Evolutionary conservation across 2,888 invertebrate species (phyloP), one percentile per base, ranked within the genome.

Genomic region (Clunio marinus): DNA sequence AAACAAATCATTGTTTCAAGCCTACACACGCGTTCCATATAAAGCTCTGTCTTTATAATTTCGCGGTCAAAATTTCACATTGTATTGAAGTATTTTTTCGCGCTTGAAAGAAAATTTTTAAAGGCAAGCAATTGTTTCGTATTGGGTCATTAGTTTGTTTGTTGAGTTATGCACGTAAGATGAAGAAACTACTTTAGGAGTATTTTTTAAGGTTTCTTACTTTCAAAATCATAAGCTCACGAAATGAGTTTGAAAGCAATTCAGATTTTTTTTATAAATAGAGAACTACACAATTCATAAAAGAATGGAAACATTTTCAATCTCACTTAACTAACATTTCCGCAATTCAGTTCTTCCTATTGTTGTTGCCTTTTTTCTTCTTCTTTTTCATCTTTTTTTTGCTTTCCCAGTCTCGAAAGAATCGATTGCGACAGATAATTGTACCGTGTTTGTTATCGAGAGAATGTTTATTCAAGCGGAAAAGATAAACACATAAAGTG

Each of bases 341-440:
- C 51, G 17, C 17, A 17, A 51, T 51, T 51, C 20, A 17, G 20
- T 20, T 51, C n/a, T n/a, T n/a, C n/a, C n/a, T n/a, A n/a, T n/a
- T n/a, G n/a, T n/a, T n/a, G n/a, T n/a, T 41, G 2, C 41, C 5
- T 32, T 7, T 32, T 32, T 32, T 32, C 41, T 7, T 41, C n/a
- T n/a, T 3, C n/a, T n/a, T n/a, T n/a, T n/a, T n/a, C n/a, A n/a
- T n/a, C n/a, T n/a, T n/a, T n/a, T n/a, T n/a, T n/a, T n/a, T n/a
- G n/a, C n/a, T n/a, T n/a, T n/a, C n/a, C n/a, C n/a, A n/a, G n/a
- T n/a, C n/a, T n/a, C n/a, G n/a, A n/a, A n/a, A 2, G 20, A 51
- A 51, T 51, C 17, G 51, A 51, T 51, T 2, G 51, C 51, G 51
- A 51, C 51, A 51, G 51, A 51, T 22, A 51, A 51, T 51, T 3